phyloP scores from a whole-genome alignment of 1,140 invertebrate genomes.

The Battus philenor region DNA sequence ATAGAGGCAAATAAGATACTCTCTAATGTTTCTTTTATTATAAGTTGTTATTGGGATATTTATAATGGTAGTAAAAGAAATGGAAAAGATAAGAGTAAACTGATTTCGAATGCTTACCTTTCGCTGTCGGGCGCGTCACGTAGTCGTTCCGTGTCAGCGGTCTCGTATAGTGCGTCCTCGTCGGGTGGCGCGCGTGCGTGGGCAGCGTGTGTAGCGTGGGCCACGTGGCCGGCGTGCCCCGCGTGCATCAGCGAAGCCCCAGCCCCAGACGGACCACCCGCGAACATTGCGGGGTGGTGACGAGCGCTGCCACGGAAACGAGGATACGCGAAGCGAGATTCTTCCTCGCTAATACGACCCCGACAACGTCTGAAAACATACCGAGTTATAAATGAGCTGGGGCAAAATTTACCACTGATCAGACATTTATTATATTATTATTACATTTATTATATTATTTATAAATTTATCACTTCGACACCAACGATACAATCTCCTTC shows the following conservation, averaged over 20 bases:
- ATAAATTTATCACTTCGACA: too few species aligned
- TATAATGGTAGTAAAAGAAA: too few species aligned
- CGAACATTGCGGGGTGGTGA: slow-evolving; percentile 76
- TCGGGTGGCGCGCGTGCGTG: slow-evolving; percentile 79
- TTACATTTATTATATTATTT: too few species aligned
- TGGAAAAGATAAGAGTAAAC: too few species aligned
- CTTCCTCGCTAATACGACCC: slow-evolving; percentile 78
- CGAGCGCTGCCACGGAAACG: slow-evolving; percentile 83
- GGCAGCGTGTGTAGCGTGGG: slow-evolving; percentile 72
- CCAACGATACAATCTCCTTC: too few species aligned
- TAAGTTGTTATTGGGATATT: too few species aligned
- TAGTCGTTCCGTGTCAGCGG: slow-evolving; percentile 82
- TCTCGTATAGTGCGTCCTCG: slow-evolving; percentile 90
- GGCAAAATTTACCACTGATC: too few species aligned
- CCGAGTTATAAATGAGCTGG: too few species aligned
- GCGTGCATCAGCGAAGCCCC: slow-evolving; percentile 81
- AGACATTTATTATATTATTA: too few species aligned
- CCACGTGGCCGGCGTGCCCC: slow-evolving; percentile 82
- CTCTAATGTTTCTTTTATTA: too few species aligned
- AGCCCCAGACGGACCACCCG: slow-evolving; percentile 77
- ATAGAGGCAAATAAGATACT: too few species aligned
- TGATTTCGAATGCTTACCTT: too few species aligned
- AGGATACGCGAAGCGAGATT: slow-evolving; percentile 85
- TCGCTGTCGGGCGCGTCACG: slow-evolving; percentile 89
- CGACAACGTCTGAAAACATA: slow-evolving; percentile 68